phyloP scores from a whole-genome alignment of 1,140 invertebrate species.

The Heliconius melpomene region DNA sequence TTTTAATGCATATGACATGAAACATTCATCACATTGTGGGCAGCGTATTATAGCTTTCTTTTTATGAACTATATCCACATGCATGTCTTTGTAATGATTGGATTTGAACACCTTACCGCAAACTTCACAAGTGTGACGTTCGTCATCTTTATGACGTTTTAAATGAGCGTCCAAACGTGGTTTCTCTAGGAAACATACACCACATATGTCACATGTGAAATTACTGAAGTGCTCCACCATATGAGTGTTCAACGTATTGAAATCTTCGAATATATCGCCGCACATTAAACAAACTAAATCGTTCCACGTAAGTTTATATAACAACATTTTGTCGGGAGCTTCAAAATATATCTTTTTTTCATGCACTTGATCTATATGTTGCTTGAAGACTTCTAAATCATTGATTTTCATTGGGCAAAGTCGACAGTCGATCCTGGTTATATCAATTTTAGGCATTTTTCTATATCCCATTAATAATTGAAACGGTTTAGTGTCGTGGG shows the following conservation, averaged over 20 bases:
- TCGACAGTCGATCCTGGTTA: constrained; percentile 71
- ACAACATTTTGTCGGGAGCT: constrained; percentile 66
- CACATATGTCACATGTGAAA: constrained; percentile 72
- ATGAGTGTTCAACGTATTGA: constrained; percentile 70
- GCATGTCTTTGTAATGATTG: constrained; percentile 75
- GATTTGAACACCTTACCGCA: constrained; percentile 76
- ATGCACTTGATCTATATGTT: constrained; percentile 66
- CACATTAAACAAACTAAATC: constrained; percentile 74
- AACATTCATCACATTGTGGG: constrained; percentile 70
- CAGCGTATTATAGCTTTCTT: constrained; percentile 74
- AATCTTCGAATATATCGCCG: constrained; percentile 71
- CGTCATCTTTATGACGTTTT: constrained; percentile 68
- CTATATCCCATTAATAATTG: constrained; percentile 70
- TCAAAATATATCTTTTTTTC: constrained; percentile 72
- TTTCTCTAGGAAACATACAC: constrained; percentile 71
- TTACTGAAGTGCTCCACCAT: constrained; percentile 76
- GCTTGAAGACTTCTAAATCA: constrained; percentile 66
- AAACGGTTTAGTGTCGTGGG: constrained; percentile 73
- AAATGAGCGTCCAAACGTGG: constrained; percentile 66
- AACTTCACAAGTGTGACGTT: constrained; percentile 69
- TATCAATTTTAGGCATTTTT: constrained; percentile 75
- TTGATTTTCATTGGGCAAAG: constrained; percentile 68
- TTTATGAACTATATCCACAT: constrained; percentile 74
- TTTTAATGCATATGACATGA: constrained; percentile 72
- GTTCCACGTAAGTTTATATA: constrained; percentile 69